Base-by-base conservation (phyloP, 1,140 invertebrate genomes). In the Lucilia cuprina region DNA sequence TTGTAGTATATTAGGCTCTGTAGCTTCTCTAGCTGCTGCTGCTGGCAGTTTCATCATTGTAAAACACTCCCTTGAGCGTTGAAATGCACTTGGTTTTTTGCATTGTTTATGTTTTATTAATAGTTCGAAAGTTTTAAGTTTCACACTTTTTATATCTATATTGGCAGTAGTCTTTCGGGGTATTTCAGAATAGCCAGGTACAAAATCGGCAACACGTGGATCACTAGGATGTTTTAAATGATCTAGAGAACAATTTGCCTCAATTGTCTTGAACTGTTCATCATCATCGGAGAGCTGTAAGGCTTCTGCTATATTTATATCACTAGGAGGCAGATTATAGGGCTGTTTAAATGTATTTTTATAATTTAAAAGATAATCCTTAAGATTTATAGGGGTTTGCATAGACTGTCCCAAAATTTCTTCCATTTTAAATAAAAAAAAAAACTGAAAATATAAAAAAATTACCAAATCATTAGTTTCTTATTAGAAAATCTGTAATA, bases 381-480 rank as follows among this genome's bases (percentile, higher is more conserved):
- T 34, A 25, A 85, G 47, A 14, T 14, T 25, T 47, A 83, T 25
- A 7, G 84, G 84, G 13, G 84, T 35, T 17, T 8, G 30, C 84
- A 85, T 85, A 17, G 19, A 50, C 19, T 65, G 74, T 8, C 84
- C 84, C 19, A 85, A 34, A 65, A 85, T 83, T 85, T 85, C 84
- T 5, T 85, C 84, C 84, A 85, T 85, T 75, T 8, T 82, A 25
- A 2, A 19, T 21, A 47, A 25, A 5, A 49, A 12, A 47, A 25
- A 5, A 49, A 12, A 12, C 50, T 55, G 50, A 55, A 55, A 55
- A 41, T 41, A 41, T 55, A 55, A 55, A 55, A 55, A 55, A 55
- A 55, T 12, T 55, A 14, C 13, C 13, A 2, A 55, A 12, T 13
- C 17, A 14, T 55, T 13, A 55, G 50, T 55, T 55, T 55, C 12